Conservation (phyloP, 2,797 vertebrate genomes). For the Sebastes steindachneri region DNA sequence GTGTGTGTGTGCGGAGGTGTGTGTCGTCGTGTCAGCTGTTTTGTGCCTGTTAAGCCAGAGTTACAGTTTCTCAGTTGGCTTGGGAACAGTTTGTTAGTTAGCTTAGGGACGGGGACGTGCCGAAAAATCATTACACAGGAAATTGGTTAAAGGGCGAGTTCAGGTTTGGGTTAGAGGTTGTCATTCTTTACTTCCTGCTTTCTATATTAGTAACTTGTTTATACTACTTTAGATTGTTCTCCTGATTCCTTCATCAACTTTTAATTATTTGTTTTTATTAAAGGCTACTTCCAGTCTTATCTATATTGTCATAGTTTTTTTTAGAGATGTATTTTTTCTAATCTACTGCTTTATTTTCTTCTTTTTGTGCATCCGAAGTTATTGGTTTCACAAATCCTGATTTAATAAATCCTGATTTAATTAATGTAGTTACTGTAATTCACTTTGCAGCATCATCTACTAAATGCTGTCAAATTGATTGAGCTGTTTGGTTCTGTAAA, state of each 20-base stretch:
- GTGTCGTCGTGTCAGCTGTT: constrained; percentile 77
- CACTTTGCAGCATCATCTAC: neutral
- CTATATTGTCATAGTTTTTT: neutral
- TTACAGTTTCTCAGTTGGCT: constrained; percentile 74
- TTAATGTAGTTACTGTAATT: neutral
- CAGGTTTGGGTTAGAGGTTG: neutral
- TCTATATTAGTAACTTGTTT: neutral
- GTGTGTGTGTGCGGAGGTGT: constrained; percentile 7
- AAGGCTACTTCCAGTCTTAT: neutral
- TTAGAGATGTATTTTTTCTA: neutral
- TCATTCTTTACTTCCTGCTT: neutral
- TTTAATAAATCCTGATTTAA: neutral
- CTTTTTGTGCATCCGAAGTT: neutral
- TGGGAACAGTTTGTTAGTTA: constrained; percentile 73
- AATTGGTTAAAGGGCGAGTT: constrained; percentile 48
- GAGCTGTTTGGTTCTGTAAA: neutral
- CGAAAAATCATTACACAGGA: constrained; percentile 67
- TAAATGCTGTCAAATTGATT: neutral
- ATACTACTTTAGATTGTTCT: neutral
- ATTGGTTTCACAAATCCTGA: neutral
- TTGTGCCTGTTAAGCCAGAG: constrained; percentile 80
- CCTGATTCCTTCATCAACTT: neutral
- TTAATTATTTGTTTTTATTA: neutral
- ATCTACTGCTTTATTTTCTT: neutral
- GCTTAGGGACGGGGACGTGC: constrained; percentile 63